Evolutionary conservation across 2,888 invertebrate genomes (phyloP), one percentile per base, ranked within the genome.

Genomic region (Cryptus armator): DNA sequence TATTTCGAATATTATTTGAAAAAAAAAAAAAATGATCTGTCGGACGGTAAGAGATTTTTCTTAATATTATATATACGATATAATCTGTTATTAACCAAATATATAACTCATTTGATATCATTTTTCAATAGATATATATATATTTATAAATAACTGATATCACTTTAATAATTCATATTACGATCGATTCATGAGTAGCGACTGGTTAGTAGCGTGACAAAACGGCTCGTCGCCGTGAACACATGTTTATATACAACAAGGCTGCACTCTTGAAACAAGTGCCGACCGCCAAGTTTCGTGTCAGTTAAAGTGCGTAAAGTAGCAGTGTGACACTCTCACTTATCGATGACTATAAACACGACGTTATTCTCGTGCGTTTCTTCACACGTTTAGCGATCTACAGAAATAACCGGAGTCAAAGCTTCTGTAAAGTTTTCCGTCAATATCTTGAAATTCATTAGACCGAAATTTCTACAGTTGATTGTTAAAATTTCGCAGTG

Each of bases 251-350:
- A 59, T 5, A 29, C 59, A 12, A 29, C 59, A 2, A 10, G 59
- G 24, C 59, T 4, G 59, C 59, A 24, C 59, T 29, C 29, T 59
- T 29, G 59, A 24, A 59, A 59, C 59, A 59, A 59, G 59, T 59
- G 56, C 56, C 9, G 56, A 24, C 12, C 59, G 4, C 29, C 7
- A 5, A 24, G 48, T 48, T 48, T 29, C 3, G 59, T 59, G 59
- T 24, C 59, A 29, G 29, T 6, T n/a, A 48, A 12, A 48, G 48
- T 48, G 48, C 48, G 48, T 48, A 14, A 48, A 48, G 48, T 48
- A 48, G 48, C 48, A 10, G 14, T 12, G 48, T 14, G 14, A 48
- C 48, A 12, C 48, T 24, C 59, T 59, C 59, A 24, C 24, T 12
- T 59, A 24, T 24, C 29, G 24, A 59, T 29, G 29, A 29, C 29